Evolutionary conservation across 2,113 vertebrate species (phyloP).

Genomic region (Bothrops jararaca): DNA sequence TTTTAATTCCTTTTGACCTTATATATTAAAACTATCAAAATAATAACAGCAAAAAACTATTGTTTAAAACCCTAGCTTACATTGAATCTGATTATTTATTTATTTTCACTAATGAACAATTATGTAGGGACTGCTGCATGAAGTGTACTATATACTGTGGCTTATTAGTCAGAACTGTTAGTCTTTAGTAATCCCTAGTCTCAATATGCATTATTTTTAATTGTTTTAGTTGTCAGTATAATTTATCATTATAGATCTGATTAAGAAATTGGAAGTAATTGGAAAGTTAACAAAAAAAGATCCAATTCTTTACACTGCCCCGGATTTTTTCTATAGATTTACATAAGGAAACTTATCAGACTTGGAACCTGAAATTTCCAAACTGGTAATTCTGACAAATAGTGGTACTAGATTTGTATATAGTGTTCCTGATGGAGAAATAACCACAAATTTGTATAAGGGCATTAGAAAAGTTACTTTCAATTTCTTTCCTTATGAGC

Average conservation of each 20-base stretch:
- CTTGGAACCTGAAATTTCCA: background rate
- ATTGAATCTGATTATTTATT: background rate
- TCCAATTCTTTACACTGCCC: background rate
- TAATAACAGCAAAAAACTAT: background rate
- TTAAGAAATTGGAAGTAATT: background rate
- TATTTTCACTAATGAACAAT: background rate
- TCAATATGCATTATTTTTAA: background rate
- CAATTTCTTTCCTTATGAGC: background rate
- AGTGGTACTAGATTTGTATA: background rate
- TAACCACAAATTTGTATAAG: background rate
- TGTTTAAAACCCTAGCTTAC: background rate
- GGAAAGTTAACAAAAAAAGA: background rate
- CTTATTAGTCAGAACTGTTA: background rate
- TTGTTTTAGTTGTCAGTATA: background rate
- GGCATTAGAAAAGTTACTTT: background rate
- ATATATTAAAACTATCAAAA: background rate
- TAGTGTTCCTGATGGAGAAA: background rate
- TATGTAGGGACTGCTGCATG: background rate
- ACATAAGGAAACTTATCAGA: background rate
- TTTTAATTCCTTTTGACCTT: background rate
- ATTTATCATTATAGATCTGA: too few species aligned
- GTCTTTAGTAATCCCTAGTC: background rate
- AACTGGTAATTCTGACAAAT: background rate
- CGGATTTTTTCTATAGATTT: background rate
- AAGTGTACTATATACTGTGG: background rate